Base-by-base conservation (phyloP, 2,888 invertebrate genomes). In the Drosophila antonietae region DNA sequence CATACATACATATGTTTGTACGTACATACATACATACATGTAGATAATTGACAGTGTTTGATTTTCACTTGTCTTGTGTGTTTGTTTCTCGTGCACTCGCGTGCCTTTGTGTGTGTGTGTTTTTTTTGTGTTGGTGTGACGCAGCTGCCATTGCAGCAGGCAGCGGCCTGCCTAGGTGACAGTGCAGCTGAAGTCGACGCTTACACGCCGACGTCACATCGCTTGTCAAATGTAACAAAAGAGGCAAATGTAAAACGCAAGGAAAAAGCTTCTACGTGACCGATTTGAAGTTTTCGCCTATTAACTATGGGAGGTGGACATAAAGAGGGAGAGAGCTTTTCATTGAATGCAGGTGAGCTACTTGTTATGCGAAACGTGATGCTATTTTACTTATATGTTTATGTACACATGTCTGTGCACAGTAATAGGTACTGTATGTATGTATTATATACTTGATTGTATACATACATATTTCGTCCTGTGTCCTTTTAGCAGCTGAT, bases 221-320 rank as follows among this genome's bases (percentile, higher is more conserved):
- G 47, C 28, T 78, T 58, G 37, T 55, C 63, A 72, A 78, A 66
- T 74, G 70, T 63, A 66, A 70, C 79, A 66, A 63, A 60, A 66
- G 59, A 51, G 52, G 28, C 53, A 44, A 66, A 68, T 71, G 75
- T 59, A 65, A 69, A 64, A 68, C 43, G 57, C 49, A 65, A 80
- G 72, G 68, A 68, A 81, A 80, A 78, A 71, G 73, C 68, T 83
- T 70, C 62, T 80, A 86, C 89, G 89, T 86, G 83, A 78, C 89
- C 77, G 68, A 82, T 69, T 86, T 78, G 68, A 59, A 75, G 68
- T 69, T 74, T 71, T 74, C 61, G 56, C 63, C 43, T 55, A 68
- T 60, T 53, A 57, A 60, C 64, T 52, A 39, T 31, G 28, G 33
- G 23, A 28, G 59, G 20, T 59, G 51, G 46, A 35, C 57, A 59